phyloP scores from a whole-genome alignment of 2,113 vertebrate species.

The Micromys minutus region DNA sequence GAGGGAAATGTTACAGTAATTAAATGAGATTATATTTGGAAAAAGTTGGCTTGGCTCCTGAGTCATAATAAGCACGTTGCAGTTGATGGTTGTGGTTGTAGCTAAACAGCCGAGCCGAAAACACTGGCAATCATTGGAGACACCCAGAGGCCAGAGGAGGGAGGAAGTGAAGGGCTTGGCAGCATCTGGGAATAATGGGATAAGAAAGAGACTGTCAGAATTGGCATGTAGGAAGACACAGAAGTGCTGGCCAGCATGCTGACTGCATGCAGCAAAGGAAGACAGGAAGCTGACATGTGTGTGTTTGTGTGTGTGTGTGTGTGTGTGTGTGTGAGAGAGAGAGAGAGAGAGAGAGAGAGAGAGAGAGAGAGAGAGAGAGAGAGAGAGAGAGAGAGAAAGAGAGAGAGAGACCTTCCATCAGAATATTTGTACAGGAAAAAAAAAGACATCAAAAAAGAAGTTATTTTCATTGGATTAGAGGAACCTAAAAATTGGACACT shows the following conservation, averaged over 20 bases:
- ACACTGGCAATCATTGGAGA: constrained; percentile 16
- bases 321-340: background rate
- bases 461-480: constrained; percentile 24
- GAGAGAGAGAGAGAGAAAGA: no score
- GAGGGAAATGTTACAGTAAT: constrained; percentile 33
- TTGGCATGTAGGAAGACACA: background rate
- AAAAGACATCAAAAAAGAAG: background rate
- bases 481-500: constrained; percentile 53
- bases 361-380: no score
- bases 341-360: no score
- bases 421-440: background rate
- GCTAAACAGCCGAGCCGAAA: constrained; percentile 45
- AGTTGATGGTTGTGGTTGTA: constrained; percentile 33
- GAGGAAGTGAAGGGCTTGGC: background rate
- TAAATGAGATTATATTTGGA: constrained; percentile 64
- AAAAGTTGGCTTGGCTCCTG: constrained; percentile 32
- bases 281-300: background rate
- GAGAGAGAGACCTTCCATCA: background rate
- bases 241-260: background rate
- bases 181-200: background rate
- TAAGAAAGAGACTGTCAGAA: background rate
- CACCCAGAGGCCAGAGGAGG: constrained; percentile 36
- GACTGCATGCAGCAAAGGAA: background rate
- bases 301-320: background rate
- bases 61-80: constrained; percentile 44